Conservation (phyloP, 2,888 invertebrate genomes). For the Pheosia tremula region DNA sequence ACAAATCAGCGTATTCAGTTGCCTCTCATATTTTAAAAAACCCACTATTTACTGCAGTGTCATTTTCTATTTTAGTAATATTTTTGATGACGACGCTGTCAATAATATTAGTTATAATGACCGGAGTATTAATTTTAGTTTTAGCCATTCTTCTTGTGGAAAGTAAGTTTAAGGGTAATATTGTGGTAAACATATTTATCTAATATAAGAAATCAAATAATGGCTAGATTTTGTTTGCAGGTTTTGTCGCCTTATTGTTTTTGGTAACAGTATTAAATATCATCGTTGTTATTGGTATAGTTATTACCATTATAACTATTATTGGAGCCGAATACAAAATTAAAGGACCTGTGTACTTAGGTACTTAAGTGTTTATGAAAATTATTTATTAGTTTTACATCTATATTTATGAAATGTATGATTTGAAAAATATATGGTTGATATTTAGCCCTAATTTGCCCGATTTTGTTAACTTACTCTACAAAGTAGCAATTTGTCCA, state of each 20-base stretch:
- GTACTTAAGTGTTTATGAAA: neutral
- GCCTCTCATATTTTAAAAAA: slow-evolving; percentile 33
- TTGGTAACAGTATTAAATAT: slow-evolving; percentile 17
- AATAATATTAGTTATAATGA: slow-evolving; percentile 36
- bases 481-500: too few relatives aligned
- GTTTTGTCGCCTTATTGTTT: slow-evolving; percentile 28
- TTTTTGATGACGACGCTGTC: slow-evolving; percentile 37
- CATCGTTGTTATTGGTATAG: slow-evolving; percentile 12
- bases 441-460: too few relatives aligned
- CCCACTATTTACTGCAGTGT: slow-evolving; percentile 52
- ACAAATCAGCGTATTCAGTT: slow-evolving; percentile 14
- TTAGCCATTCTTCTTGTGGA: slow-evolving; percentile 52
- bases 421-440: too few relatives aligned
- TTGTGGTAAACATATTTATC: too few relatives aligned
- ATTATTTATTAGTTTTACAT: too few relatives aligned
- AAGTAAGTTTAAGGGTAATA: slow-evolving; percentile 48
- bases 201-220: too few relatives aligned
- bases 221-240: slow-evolving; percentile 30
- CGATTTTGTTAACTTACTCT: too few relatives aligned
- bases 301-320: slow-evolving; percentile 12
- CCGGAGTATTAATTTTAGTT: slow-evolving; percentile 42
- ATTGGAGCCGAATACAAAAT: slow-evolving; percentile 18
- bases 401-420: too few relatives aligned
- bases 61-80: slow-evolving; percentile 34
- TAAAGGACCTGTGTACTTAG: neutral